Evolutionary conservation across 2,113 vertebrate species (phyloP).

Genomic region (Melanotaenia duboulayi): DNA sequence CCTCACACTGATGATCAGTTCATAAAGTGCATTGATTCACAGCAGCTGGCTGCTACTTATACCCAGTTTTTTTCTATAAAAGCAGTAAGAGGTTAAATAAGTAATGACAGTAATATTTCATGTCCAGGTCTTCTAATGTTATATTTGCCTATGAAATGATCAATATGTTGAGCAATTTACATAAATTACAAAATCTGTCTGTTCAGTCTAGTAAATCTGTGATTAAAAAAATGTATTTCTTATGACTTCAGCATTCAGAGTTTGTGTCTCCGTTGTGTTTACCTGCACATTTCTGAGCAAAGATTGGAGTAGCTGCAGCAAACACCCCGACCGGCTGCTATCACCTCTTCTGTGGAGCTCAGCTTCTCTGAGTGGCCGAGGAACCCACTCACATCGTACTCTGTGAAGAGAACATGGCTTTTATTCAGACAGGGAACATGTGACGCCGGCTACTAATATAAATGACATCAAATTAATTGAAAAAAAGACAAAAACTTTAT

Average conservation of each 20-base stretch:
- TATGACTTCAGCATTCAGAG: too few species aligned
- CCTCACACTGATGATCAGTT: background rate
- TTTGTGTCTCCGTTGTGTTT: constrained; percentile 5
- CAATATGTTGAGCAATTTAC: too few species aligned
- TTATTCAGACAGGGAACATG: background rate
- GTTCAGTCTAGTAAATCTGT: too few species aligned
- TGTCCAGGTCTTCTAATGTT: too few species aligned
- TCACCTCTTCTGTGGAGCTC: constrained; percentile 80
- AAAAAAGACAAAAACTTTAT: too few species aligned
- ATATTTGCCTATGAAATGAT: too few species aligned
- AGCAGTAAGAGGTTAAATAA: too few species aligned
- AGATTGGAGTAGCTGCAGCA: constrained; percentile 84
- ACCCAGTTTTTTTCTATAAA: background rate
- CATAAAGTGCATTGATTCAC: background rate
- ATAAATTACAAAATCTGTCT: too few species aligned
- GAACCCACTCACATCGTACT: constrained; percentile 82
- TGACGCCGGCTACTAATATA: background rate
- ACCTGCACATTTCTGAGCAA: constrained; percentile 87
- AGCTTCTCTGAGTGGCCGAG: constrained; percentile 81
- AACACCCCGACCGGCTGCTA: constrained; percentile 78
- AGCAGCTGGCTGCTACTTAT: background rate
- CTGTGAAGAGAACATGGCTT: constrained; percentile 43
- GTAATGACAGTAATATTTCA: too few species aligned
- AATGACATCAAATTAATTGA: too few species aligned
- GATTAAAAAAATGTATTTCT: too few species aligned